Percentiles rank a stretch among this genome's conserved stretches.
Evolutionary conservation across 2,113 vertebrate genomes (phyloP).

Genomic region (Oenanthe melanoleuca): DNA sequence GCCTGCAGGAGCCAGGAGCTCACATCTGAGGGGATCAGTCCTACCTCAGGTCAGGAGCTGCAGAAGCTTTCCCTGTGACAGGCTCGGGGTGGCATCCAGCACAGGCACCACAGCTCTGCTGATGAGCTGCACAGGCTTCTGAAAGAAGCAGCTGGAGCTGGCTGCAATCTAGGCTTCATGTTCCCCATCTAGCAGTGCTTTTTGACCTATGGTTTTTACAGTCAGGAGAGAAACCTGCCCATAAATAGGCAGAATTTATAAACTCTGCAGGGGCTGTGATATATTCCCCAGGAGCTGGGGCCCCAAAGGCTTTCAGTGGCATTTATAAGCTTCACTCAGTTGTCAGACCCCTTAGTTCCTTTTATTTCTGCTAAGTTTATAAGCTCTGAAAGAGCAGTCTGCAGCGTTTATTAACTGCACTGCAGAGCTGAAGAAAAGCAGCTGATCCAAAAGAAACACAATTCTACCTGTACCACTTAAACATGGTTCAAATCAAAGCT

Average conservation of each 20-base stretch:
- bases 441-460: slow-evolving; percentile 18
- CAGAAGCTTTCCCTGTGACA: fast-evolving
- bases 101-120: background rate
- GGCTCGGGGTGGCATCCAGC: background rate
- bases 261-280: slow-evolving; percentile 9
- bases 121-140: background rate
- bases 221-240: slow-evolving; percentile 19
- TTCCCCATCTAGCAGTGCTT: background rate
- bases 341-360: slow-evolving; percentile 34
- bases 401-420: slow-evolving; percentile 31
- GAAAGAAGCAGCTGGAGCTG: background rate
- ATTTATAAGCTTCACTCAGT: slow-evolving; percentile 38
- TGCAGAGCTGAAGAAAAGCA: background rate
- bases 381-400: slow-evolving; percentile 42
- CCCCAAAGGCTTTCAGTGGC: background rate
- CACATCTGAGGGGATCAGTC: background rate
- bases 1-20: background rate
- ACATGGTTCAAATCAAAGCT: background rate
- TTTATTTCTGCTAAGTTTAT: slow-evolving; percentile 63
- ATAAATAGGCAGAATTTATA: slow-evolving; percentile 54
- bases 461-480: background rate
- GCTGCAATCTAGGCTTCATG: background rate
- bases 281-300: background rate
- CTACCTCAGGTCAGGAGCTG: background rate
- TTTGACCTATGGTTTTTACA: slow-evolving; percentile 20